Base-by-base conservation (phyloP, 2,113 vertebrate species). In the Eulemur macaco region DNA sequence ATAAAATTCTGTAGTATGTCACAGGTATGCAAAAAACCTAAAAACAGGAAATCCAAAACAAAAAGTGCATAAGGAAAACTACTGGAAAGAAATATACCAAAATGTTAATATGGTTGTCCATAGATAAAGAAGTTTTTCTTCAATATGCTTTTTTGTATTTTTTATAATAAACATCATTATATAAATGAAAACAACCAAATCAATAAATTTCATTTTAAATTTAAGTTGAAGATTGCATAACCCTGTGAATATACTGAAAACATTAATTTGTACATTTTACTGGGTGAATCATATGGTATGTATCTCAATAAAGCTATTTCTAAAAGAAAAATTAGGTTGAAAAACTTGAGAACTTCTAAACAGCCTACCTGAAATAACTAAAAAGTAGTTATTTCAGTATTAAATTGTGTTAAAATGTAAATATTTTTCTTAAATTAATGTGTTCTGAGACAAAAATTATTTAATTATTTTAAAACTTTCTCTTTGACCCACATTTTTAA, bases 401-500 rank as follows among this genome's bases (percentile, higher is more conserved):
- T 88, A 82, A 80, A 76, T 56, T 89, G 5, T 94, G n/a, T 96
- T 90, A 58, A 90, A 18, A 85, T 87, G 86, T 47, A 81, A 63
- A 52, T 83, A 7, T 56, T 94, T 86, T 94, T 92, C 15, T 82
- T 81, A 93, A 84, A 14, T 81, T 37, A 64, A 54, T 96, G 21
- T 88, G 42, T 92, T 95, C 86, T 91, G 42, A 85, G 29, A 80
- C 31, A 93, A 31, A 95, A n/a, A 88, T n/a, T 77, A 66, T 89
- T 86, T 97, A 97, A 94, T 93, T 90, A 76, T 90, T 94, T 91
- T 91, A 60, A 96, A 95, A 95, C 76, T 97, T 52, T 98, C 99
- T 99, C 99, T 99, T 99, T 98, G 99, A 99, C 98, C 96, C 50
- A 54, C 54, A 74, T 94, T 63, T 94, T 93, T 97, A 99, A 99